These are phyloP conservation scores for Tetrax tetrax DNA, from an alignment of 2,113 vertebrate genomes.

Conservation along the genomic window DNA sequence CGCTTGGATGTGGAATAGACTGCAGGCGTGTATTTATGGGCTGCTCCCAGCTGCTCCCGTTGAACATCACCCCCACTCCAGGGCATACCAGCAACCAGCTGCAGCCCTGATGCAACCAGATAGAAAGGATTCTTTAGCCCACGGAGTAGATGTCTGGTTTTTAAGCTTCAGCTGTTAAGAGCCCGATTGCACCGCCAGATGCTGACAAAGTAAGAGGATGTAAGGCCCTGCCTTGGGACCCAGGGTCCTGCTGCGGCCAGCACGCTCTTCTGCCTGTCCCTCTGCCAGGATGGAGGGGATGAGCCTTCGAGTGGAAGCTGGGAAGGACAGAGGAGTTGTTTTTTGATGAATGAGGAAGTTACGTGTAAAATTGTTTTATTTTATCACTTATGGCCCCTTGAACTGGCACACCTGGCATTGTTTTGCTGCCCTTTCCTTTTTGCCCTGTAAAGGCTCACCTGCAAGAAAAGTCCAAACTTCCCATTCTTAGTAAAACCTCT, in stretches of 20 bases:
- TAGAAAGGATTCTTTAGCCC: neutral
- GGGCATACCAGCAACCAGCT: neutral
- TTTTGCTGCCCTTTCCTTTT: neutral
- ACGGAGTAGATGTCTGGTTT: neutral
- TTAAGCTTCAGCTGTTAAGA: neutral
- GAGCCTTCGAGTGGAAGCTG: fast-evolving
- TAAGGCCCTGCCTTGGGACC: neutral
- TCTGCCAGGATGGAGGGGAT: neutral
- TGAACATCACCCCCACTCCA: neutral
- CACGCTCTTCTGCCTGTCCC: neutral
- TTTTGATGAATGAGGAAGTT: neutral
- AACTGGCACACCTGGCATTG: neutral
- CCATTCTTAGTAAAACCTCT: neutral
- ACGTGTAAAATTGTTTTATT: neutral
- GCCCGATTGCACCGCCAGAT: fast-evolving
- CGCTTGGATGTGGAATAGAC: neutral
- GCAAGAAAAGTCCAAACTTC: neutral
- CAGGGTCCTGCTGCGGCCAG: fast-evolving
- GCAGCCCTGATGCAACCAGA: neutral
- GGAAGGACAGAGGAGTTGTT: neutral
- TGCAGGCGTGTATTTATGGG: neutral
- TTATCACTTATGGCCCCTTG: neutral
- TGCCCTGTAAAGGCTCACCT: neutral
- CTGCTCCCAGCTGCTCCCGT: neutral
- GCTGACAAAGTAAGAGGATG: neutral